Evolutionary conservation across 2,113 vertebrate genomes (phyloP), one percentile per base, ranked within the genome.

Genomic region (Cromileptes altivelis): DNA sequence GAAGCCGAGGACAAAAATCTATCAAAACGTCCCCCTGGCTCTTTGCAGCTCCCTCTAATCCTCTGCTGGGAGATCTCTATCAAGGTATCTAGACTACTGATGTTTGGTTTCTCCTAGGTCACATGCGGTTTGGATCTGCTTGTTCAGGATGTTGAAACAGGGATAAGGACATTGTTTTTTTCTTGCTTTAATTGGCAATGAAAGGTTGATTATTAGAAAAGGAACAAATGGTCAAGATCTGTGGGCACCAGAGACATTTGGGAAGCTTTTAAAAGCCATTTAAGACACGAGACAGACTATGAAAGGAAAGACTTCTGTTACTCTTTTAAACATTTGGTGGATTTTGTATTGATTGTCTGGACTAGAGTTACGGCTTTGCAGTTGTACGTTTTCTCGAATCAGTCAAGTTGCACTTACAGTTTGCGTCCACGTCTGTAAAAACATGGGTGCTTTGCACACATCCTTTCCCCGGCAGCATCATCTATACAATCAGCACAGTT

Each of bases 121-220:
- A 90, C 92, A 94, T 93, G 90, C 90, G 88, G 91, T 93, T 94
- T 90, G 84, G 80, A 94, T 94, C 89, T 90, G 42, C 82, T 85
- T 80, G 72, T 80, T 82, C 88, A 87, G 81, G 90, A 92, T 90
- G 89, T 88, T 89, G 74, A 85, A 70, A 86, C 55, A 10, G 53
- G 68, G 86, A 89, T 86, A 80, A 91, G 78, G 69, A 85, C 76
- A 40, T 85, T 88, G 87, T 88, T 92, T 89, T 87, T 27, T 83
- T 84, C 68, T 82, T 65, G 58, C 47, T 85, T 93, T 83, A 88
- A 92, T 87, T 90, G 79, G 78, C 71, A 85, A 75, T 74, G 85
- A 89, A 84, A 86, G 75, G 85, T 81, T 62, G 78, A 89, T 85
- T 86, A 89, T 90, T 88, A 79, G 79, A 79, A 73, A 58, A 79